phyloP scores from a whole-genome alignment of 2,888 invertebrate genomes.

The Trissonchulus sp. region DNA sequence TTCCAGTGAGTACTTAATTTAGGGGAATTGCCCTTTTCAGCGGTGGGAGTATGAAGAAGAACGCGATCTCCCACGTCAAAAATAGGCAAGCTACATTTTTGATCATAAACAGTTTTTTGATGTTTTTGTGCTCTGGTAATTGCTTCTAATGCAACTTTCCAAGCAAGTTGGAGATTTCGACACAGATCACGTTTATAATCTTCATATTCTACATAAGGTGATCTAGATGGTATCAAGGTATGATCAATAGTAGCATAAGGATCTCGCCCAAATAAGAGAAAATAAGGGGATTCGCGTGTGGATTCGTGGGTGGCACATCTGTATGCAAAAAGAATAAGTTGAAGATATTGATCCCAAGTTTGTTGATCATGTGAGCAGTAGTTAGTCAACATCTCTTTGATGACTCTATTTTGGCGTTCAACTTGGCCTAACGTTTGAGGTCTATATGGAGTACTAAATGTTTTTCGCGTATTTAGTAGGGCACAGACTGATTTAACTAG shows the following conservation, averaged over 20 bases:
- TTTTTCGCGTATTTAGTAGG: not conserved
- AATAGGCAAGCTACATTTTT: not conserved
- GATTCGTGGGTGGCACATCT: not conserved
- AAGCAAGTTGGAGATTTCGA: not conserved
- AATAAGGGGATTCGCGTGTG: constrained; percentile 10
- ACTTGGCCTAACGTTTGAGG: constrained; percentile 23
- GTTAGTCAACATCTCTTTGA: constrained; percentile 3
- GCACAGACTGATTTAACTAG: not conserved
- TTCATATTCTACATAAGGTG: not conserved
- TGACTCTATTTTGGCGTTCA: constrained; percentile 3
- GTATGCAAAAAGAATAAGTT: not conserved
- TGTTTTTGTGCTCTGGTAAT: not conserved
- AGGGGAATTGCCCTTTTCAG: not conserved
- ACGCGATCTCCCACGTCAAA: not conserved
- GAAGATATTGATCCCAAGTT: constrained; percentile 21
- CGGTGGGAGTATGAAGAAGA: too few species aligned
- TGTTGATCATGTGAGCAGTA: not conserved
- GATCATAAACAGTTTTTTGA: not conserved
- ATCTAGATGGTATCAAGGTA: not conserved
- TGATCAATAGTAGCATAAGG: not conserved
- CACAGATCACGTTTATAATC: not conserved
- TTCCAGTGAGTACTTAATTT: not conserved
- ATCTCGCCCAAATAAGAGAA: not conserved
- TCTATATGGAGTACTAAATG: constrained; percentile 22
- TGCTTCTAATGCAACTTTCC: not conserved